phyloP scores from a whole-genome alignment of 2,888 invertebrate genomes.

The Folsomia candida region DNA sequence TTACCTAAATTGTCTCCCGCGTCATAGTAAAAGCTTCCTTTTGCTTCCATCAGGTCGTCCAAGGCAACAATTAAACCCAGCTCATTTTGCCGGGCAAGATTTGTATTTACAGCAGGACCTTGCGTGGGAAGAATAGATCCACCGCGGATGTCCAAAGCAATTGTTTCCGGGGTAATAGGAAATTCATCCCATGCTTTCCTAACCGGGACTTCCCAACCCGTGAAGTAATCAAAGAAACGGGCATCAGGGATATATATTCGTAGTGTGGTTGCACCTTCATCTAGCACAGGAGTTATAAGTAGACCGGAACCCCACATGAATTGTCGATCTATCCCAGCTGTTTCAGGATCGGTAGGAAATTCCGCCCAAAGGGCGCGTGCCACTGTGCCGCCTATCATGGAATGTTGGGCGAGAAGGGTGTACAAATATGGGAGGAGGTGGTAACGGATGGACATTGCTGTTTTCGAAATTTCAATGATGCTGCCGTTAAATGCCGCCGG shows the following conservation, averaged over 20 bases:
- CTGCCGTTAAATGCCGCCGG: conserved; percentile 38
- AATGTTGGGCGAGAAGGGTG: conserved; percentile 60
- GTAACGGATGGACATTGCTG: conserved; percentile 53
- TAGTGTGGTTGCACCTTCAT: conserved; percentile 55
- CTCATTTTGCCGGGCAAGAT: conserved; percentile 60
- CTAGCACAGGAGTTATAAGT: conserved; percentile 70
- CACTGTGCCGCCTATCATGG: conserved; percentile 70
- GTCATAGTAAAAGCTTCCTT: conserved; percentile 74
- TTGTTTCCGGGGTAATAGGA: conserved; percentile 63
- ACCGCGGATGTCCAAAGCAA: conserved; percentile 66
- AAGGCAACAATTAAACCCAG: conserved; percentile 66
- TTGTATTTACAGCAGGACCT: conserved; percentile 64
- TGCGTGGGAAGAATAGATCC: conserved; percentile 71
- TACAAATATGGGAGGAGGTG: conserved; percentile 57
- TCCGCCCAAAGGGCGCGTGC: conserved; percentile 65
- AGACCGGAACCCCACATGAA: conserved; percentile 75
- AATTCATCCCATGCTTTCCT: background rate
- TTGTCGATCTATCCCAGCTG: conserved; percentile 69
- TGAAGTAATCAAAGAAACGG: background rate
- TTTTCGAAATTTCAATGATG: conserved; percentile 42
- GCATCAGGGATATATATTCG: conserved; percentile 62
- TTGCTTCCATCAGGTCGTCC: conserved; percentile 59
- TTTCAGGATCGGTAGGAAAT: conserved; percentile 62
- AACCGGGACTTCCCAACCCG: background rate
- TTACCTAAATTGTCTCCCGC: conserved; percentile 67